Conservation (phyloP, 2,797 vertebrate genomes). For the Mus caroli region DNA sequence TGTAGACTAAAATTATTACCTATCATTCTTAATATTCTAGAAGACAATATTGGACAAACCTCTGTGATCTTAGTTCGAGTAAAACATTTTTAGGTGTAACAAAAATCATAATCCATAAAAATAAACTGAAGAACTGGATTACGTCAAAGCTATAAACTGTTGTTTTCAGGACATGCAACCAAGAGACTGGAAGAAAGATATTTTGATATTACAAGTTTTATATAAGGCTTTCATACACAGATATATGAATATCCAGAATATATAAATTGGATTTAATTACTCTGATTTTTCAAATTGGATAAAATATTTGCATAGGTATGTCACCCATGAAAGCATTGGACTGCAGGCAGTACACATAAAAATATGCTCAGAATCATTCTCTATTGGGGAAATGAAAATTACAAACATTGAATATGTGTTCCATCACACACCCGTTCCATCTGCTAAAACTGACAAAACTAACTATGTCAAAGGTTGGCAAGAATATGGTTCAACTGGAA, state of each 20-base stretch:
- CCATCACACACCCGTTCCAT: background rate
- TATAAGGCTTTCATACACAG: background rate
- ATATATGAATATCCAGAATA: background rate
- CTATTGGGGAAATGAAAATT: background rate
- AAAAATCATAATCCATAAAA: background rate
- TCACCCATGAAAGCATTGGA: background rate
- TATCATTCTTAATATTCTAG: background rate
- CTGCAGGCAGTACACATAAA: background rate
- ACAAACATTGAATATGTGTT: background rate
- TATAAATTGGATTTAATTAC: constrained; percentile 31
- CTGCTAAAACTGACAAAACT: background rate
- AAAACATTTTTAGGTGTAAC: background rate
- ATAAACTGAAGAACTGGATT: background rate
- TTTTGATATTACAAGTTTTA: constrained; percentile 17
- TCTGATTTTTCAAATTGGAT: background rate
- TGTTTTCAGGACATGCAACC: background rate
- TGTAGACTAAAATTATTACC: background rate
- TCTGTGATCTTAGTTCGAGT: background rate
- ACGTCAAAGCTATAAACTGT: background rate
- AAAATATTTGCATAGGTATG: constrained; percentile 1
- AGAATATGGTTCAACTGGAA: background rate
- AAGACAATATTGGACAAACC: background rate
- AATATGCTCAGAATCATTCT: background rate
- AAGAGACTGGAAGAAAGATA: background rate
- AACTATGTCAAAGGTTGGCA: background rate